Percentiles rank a stretch among this genome's conserved stretches.
These are phyloP conservation scores for Xiphydria camelus DNA, from an alignment of 2,888 invertebrate genomes.

Conservation along the genomic window DNA sequence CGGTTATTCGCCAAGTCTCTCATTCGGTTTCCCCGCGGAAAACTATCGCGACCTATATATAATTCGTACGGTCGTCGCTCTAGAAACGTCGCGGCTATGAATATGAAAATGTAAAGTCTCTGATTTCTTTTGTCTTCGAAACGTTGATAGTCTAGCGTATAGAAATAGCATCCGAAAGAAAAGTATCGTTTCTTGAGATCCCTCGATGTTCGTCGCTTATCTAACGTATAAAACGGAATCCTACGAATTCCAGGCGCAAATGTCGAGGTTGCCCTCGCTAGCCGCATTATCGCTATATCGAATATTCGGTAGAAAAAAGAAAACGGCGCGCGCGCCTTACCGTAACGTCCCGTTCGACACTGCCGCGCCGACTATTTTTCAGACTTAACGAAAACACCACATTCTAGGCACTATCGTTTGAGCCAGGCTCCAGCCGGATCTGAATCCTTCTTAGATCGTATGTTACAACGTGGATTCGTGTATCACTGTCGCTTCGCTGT, in stretches of 20 bases:
- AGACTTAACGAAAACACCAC: constrained; percentile 31
- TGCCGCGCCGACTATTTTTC: constrained; percentile 16
- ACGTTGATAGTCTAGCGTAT: constrained; percentile 17
- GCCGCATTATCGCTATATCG: too few species aligned
- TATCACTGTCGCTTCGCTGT: constrained; percentile 47
- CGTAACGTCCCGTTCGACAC: constrained; percentile 7
- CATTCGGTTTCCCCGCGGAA: too few species aligned
- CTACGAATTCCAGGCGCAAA: too few species aligned
- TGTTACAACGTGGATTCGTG: constrained; percentile 57
- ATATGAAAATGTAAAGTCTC: constrained; percentile 44
- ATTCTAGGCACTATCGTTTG: constrained; percentile 42
- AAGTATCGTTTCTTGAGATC: constrained; percentile 32
- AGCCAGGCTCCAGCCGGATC: constrained; percentile 37
- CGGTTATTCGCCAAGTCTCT: too few species aligned
- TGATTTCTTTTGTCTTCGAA: constrained; percentile 23
- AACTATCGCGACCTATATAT: too few species aligned
- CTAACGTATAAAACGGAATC: background rate
- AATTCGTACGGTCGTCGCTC: too few species aligned
- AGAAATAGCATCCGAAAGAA: constrained; percentile 25
- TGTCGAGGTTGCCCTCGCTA: too few species aligned
- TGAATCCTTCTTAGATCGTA: constrained; percentile 45
- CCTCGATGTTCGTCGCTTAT: constrained; percentile 21
- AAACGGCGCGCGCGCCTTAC: constrained; percentile 14
- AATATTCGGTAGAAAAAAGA: constrained; percentile 21
- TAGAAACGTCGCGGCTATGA: constrained; percentile 40